These are phyloP conservation scores for Meganola albula DNA, from an alignment of 2,888 invertebrate genomes.

Conservation along the genomic window DNA sequence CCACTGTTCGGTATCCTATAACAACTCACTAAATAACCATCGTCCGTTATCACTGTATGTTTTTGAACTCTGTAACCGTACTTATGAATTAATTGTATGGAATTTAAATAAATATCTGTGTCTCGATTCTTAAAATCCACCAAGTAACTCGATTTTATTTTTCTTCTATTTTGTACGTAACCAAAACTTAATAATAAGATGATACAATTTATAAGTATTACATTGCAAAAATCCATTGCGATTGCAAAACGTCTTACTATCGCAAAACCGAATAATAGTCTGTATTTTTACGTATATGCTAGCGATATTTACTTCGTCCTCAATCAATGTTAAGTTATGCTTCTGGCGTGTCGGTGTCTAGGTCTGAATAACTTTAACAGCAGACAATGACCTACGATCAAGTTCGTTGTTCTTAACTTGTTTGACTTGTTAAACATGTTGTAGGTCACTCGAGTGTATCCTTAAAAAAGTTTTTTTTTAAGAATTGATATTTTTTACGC, in stretches of 20 bases:
- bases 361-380: slow-evolving; percentile 31
- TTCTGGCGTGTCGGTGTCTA: slow-evolving; percentile 20
- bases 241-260: slow-evolving; percentile 35
- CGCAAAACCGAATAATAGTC: slow-evolving; percentile 30
- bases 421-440: slow-evolving; percentile 16
- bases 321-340: slow-evolving; percentile 42
- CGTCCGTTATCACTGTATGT: slow-evolving; percentile 49
- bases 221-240: slow-evolving; percentile 34
- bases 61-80: slow-evolving; percentile 44
- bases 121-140: slow-evolving; percentile 29
- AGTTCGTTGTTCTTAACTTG: too few species aligned
- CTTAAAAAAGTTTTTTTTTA: too few species aligned
- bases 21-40: slow-evolving; percentile 51
- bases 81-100: slow-evolving; percentile 49
- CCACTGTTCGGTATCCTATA: slow-evolving; percentile 53
- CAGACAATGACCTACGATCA: slow-evolving; percentile 29
- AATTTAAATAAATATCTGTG: slow-evolving; percentile 49
- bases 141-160: slow-evolving; percentile 19
- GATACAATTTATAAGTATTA: slow-evolving; percentile 26
- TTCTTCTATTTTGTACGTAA: slow-evolving; percentile 25
- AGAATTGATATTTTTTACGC: too few species aligned
- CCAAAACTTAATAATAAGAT: slow-evolving; percentile 35
- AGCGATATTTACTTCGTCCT: slow-evolving; percentile 29
- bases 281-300: slow-evolving; percentile 21
- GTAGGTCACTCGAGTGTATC: too few species aligned